These are phyloP conservation scores for Halocaridina rubra DNA, from an alignment of 2,888 invertebrate species.

Conservation along the genomic window DNA sequence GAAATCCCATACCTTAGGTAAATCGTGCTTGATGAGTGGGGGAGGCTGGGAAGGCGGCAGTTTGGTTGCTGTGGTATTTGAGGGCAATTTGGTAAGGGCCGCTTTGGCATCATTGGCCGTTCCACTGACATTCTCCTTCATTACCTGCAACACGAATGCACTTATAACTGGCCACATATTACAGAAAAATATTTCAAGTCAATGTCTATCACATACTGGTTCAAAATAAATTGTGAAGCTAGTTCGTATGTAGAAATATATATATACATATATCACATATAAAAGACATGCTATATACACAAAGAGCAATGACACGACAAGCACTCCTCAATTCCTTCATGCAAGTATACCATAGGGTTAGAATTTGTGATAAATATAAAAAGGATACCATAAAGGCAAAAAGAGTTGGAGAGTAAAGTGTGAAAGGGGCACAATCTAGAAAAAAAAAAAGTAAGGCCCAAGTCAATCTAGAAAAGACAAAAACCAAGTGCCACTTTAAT, in stretches of 20 bases:
- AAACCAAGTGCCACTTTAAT: constrained; percentile 8
- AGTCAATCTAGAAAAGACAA: constrained; percentile 23
- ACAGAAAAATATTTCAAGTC: no score
- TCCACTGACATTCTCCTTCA: constrained; percentile 77
- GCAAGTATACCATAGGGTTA: neutral
- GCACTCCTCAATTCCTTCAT: neutral
- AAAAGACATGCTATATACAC: neutral
- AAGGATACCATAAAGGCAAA: neutral
- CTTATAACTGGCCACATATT: constrained; percentile 6
- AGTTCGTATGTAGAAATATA: no score
- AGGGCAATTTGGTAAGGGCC: constrained; percentile 61
- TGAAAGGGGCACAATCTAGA: constrained; percentile 16
- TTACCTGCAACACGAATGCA: constrained; percentile 69
- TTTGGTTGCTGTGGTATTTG: constrained; percentile 63
- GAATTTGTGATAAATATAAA: neutral
- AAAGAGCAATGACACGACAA: constrained; percentile 3
- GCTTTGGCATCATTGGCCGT: constrained; percentile 63
- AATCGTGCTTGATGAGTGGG: constrained; percentile 51
- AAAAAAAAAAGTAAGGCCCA: neutral
- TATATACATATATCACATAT: neutral
- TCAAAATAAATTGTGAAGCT: no score
- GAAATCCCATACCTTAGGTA: constrained; percentile 61
- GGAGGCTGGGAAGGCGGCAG: constrained; percentile 56
- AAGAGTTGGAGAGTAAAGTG: constrained; percentile 36
- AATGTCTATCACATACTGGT: no score